Evolutionary conservation across 2,888 invertebrate species (phyloP), one percentile per base, ranked within the genome.

Genomic region (Argyra leucocephala): DNA sequence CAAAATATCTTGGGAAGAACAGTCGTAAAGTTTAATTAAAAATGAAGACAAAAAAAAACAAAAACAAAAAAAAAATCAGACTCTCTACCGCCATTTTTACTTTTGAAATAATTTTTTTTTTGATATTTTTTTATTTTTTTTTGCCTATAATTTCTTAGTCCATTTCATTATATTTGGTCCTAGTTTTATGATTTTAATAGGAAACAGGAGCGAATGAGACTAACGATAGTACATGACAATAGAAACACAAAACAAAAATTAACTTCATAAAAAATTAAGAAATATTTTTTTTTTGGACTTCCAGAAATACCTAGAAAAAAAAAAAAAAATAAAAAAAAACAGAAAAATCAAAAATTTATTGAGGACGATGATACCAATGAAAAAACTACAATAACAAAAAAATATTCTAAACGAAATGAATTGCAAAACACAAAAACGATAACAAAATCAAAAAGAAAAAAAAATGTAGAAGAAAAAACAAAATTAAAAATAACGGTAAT

Each of bases 211-310:
- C 7, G 12, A 31, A 31, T 10, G 9, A 31, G 9, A 26, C 4
- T 9, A 26, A 4, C 4, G 12, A 31, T 6, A 31, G 7, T 12
- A 31, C 12, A 31, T 31, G 7, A 31, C 10, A 31, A 7, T 2
- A 31, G 9, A 31, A 31, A 26, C 26, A 26, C 4, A 48, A 48
- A 48, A n/a, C 12, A n/a, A 48, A 48, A 48, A 2, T 48, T 9
- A 48, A 48, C 48, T 48, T 48, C 48, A 48, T 48, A 18, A 48
- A 48, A 48, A 48, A 48, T 48, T 48, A 48, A 48, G 48, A 48
- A 48, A 48, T 48, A 48, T 48, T 18, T 10, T n/a, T n/a, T 48
- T 18, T 48, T 48, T 15, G n/a, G 48, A 48, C 48, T 48, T 18
- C 15, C 15, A 4, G 18, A 31, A 31, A 10, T 10, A 31, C 31